phyloP scores from a whole-genome alignment of 2,797 vertebrate genomes.

The Peromyscus aztecus region DNA sequence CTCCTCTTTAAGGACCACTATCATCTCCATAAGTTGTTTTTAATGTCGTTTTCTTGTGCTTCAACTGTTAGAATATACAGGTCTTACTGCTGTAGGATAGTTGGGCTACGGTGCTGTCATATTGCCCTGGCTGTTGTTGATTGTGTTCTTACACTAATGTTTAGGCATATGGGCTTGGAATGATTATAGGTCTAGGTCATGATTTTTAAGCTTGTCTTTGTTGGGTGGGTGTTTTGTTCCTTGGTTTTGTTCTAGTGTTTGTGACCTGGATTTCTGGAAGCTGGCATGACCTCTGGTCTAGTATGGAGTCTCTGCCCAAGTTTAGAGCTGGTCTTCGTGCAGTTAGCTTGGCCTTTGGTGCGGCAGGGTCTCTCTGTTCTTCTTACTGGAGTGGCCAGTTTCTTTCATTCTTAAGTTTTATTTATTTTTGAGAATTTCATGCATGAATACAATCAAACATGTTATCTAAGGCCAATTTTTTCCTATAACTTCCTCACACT shows the following conservation, averaged over 20 bases:
- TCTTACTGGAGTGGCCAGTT: neutral
- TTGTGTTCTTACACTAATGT: neutral
- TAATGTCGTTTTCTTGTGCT: neutral
- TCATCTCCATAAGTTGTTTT: neutral
- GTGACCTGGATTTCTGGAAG: neutral
- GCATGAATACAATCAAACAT: neutral
- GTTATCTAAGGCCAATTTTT: neutral
- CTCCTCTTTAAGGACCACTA: neutral
- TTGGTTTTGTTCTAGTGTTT: neutral
- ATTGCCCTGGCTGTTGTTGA: neutral
- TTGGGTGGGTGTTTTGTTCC: neutral
- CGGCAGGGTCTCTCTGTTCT: neutral
- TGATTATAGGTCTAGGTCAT: neutral
- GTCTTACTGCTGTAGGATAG: neutral
- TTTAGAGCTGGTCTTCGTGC: neutral
- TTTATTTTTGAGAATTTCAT: neutral
- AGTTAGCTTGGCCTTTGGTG: neutral
- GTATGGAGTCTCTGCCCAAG: neutral
- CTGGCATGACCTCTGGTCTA: neutral
- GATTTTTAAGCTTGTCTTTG: neutral
- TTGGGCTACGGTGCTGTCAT: neutral
- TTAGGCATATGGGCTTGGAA: neutral
- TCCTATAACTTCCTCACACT: neutral
- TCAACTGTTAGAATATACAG: neutral
- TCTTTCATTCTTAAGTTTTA: neutral